phyloP scores from a whole-genome alignment of 2,888 invertebrate species.

The Ochlodes sylvanus region DNA sequence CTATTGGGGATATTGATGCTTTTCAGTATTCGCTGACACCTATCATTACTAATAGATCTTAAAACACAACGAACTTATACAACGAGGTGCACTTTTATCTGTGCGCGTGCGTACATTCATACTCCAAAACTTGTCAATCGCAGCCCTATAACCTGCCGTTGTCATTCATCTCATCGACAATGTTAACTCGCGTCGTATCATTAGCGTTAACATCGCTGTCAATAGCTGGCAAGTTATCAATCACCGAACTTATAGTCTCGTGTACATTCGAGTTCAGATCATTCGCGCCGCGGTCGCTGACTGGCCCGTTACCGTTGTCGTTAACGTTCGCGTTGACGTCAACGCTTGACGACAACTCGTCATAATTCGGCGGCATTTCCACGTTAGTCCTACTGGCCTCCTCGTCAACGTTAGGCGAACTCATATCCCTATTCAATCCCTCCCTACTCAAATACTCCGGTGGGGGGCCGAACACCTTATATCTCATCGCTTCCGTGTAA shows the following conservation, averaged over 20 bases:
- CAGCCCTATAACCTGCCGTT: conserved; percentile 22
- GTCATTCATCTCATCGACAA: conserved; percentile 8
- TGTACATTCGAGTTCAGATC: conserved; percentile 34
- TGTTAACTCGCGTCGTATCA: conserved; percentile 47
- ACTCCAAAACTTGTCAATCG: neutral
- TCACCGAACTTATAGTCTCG: conserved; percentile 62
- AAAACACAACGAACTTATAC: neutral
- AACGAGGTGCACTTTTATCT: neutral
- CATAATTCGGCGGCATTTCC: conserved; percentile 76
- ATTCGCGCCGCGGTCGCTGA: conserved; percentile 34
- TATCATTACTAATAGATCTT: neutral
- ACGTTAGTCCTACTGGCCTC: conserved; percentile 61
- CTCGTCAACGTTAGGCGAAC: conserved; percentile 51
- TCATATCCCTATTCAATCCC: conserved; percentile 50
- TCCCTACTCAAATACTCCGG: conserved; percentile 72
- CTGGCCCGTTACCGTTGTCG: conserved; percentile 22
- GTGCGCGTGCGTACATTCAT: neutral
- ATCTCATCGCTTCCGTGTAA: conserved; percentile 71
- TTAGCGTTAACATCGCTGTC: conserved; percentile 76
- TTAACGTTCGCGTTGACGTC: conserved; percentile 43
- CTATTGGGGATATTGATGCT: no score
- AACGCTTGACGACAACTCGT: conserved; percentile 58
- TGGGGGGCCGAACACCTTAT: conserved; percentile 76
- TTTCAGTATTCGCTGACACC: neutral
- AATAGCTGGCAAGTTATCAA: conserved; percentile 74